Percentiles rank a stretch among this genome's conserved stretches.
Evolutionary conservation across 2,888 invertebrate genomes (phyloP).

Genomic region (Drosophila heteroneura): DNA sequence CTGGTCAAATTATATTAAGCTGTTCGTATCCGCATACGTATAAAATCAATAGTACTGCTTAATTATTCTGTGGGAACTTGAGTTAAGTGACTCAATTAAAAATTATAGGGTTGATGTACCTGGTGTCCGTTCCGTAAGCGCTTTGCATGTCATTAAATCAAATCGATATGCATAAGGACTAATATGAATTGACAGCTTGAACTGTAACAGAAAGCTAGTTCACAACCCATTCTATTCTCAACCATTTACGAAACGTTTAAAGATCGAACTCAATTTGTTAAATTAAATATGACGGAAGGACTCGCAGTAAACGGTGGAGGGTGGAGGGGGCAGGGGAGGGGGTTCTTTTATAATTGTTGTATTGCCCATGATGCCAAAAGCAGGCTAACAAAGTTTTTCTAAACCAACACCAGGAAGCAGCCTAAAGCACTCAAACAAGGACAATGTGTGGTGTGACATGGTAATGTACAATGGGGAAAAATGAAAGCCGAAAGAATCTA

Average conservation of each 20-base stretch:
- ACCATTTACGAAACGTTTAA: conserved; percentile 30
- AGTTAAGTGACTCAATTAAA: conserved; percentile 29
- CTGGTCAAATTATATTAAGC: conserved; percentile 19
- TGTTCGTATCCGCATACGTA: not conserved
- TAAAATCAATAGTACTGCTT: conserved; percentile 13
- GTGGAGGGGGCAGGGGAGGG: not conserved
- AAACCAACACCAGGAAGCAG: conserved; percentile 58
- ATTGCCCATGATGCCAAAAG: conserved; percentile 57
- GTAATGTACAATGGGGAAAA: conserved; percentile 8
- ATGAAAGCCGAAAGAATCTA: conserved; percentile 19
- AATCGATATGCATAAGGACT: not conserved
- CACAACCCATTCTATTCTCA: not conserved
- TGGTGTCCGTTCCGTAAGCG: conserved; percentile 10
- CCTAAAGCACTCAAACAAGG: conserved; percentile 57
- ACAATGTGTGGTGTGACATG: conserved; percentile 50
- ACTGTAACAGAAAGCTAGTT: not conserved
- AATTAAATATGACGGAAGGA: conserved; percentile 21
- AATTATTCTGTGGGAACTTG: conserved; percentile 15
- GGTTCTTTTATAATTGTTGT: conserved; percentile 20
- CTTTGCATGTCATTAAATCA: conserved; percentile 28
- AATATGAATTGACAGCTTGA: conserved; percentile 5
- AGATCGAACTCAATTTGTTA: conserved; percentile 34
- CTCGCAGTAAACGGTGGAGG: not conserved
- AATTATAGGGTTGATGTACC: conserved; percentile 28
- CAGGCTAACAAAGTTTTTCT: conserved; percentile 80